phyloP scores from a whole-genome alignment of 1,140 invertebrate species.

The Papilio aristodemus region DNA sequence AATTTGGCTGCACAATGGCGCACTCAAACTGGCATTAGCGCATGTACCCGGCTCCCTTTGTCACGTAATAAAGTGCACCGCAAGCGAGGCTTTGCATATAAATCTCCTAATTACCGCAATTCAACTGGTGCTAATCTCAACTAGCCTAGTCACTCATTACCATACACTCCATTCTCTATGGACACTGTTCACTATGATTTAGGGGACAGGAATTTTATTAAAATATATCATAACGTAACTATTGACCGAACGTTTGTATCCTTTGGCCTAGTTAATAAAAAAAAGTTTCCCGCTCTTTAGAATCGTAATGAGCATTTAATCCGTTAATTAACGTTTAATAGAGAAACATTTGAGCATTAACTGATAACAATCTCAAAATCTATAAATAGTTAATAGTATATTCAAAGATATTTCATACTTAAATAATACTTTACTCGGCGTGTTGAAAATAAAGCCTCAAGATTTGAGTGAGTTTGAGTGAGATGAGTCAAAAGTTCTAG shows the following conservation, averaged over 20 bases:
- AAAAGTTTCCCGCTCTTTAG: neutral
- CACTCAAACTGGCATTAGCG: slow-evolving; percentile 64
- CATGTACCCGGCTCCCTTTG: slow-evolving; percentile 60
- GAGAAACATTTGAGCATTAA: too few species aligned
- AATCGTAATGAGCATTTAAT: too few species aligned
- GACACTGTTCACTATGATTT: slow-evolving; percentile 71
- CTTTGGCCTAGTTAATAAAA: neutral
- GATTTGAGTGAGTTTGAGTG: too few species aligned
- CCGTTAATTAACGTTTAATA: too few species aligned
- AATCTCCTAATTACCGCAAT: slow-evolving; percentile 76
- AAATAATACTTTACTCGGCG: too few species aligned
- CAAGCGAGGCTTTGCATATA: slow-evolving; percentile 76
- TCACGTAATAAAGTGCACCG: slow-evolving; percentile 70
- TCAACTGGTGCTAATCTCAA: slow-evolving; percentile 68
- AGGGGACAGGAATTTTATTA: slow-evolving; percentile 52
- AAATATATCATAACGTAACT: slow-evolving; percentile 30
- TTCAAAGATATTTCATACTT: too few species aligned
- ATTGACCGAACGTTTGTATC: neutral
- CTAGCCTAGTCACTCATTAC: slow-evolving; percentile 61
- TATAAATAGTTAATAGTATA: too few species aligned
- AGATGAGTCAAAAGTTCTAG: too few species aligned
- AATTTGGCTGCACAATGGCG: slow-evolving; percentile 60
- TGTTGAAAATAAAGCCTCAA: too few species aligned
- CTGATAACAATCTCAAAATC: too few species aligned
- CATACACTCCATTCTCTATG: slow-evolving; percentile 56